A percentile compares a stretch with the other conserved stretches of the same genome.
phyloP scores from a whole-genome alignment of 1,140 invertebrate species.

The Tetramorium simillimum region DNA sequence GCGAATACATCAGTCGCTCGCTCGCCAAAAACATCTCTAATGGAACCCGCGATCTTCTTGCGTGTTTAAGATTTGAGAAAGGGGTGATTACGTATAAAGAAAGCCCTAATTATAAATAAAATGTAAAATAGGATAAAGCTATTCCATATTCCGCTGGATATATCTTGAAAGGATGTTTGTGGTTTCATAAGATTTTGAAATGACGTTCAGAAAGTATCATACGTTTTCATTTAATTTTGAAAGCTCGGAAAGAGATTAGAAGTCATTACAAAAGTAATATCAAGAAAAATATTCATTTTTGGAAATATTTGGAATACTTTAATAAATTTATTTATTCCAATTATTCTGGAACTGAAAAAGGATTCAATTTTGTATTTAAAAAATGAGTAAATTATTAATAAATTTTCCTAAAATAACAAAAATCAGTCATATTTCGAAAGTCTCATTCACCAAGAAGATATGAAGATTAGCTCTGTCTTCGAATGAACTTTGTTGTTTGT shows the following conservation, averaged over 20 bases:
- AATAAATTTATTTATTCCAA: no score
- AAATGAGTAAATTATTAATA: not conserved
- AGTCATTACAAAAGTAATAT: no score
- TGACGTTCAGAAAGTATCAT: not conserved
- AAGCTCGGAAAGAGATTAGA: not conserved
- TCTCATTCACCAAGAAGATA: not conserved
- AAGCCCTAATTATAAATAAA: slow-evolving; percentile 19
- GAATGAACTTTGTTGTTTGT: not conserved
- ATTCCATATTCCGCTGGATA: not conserved
- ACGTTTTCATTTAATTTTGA: not conserved
- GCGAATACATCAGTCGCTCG: slow-evolving; percentile 79
- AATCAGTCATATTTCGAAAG: not conserved
- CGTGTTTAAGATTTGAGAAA: not conserved
- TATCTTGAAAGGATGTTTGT: not conserved
- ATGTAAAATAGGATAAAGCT: slow-evolving; percentile 1
- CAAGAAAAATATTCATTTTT: no score
- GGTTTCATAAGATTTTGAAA: not conserved
- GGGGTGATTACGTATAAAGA: not conserved
- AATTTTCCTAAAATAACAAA: not conserved
- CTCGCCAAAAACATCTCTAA: slow-evolving; percentile 77
- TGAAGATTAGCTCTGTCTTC: not conserved
- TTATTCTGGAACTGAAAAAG: not conserved
- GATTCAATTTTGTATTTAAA: not conserved
- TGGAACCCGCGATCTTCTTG: slow-evolving; percentile 69
- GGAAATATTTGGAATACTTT: no score